Conservation (phyloP, 2,113 vertebrate species). For the Malurus cyaneus region DNA sequence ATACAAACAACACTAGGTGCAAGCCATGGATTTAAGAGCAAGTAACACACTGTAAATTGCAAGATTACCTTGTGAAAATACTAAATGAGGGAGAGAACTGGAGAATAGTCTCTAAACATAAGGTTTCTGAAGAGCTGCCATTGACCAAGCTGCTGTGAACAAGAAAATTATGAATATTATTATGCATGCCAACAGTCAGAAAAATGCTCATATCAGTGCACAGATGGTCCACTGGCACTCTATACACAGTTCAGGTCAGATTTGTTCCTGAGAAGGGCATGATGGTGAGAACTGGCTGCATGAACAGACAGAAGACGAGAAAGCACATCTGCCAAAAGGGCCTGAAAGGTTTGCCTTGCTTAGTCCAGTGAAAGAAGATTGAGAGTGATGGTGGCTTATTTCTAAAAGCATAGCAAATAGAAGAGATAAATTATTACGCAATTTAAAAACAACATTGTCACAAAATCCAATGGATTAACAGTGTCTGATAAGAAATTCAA, state of each 20-base stretch:
- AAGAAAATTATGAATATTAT: neutral
- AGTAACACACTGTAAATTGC: neutral
- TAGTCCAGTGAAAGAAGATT: neutral
- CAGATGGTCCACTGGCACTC: too few species aligned
- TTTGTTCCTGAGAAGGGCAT: neutral
- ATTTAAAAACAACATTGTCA: neutral
- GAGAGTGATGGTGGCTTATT: neutral
- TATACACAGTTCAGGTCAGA: neutral
- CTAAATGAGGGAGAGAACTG: neutral
- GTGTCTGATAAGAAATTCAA: neutral
- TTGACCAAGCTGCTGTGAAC: neutral
- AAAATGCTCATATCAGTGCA: neutral
- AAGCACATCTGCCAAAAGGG: neutral
- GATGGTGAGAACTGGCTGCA: neutral
- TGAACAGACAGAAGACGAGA: neutral
- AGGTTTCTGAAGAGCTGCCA: neutral
- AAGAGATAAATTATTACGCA: neutral
- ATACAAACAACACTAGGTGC: neutral
- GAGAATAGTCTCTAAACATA: neutral
- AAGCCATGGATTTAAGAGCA: neutral
- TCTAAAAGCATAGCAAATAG: neutral
- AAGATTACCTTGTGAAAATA: neutral
- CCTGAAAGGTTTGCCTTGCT: neutral
- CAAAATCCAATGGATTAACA: neutral
- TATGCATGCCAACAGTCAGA: accelerated